Base-by-base conservation (phyloP, 2,888 invertebrate genomes). In the Nysson spinosus region DNA sequence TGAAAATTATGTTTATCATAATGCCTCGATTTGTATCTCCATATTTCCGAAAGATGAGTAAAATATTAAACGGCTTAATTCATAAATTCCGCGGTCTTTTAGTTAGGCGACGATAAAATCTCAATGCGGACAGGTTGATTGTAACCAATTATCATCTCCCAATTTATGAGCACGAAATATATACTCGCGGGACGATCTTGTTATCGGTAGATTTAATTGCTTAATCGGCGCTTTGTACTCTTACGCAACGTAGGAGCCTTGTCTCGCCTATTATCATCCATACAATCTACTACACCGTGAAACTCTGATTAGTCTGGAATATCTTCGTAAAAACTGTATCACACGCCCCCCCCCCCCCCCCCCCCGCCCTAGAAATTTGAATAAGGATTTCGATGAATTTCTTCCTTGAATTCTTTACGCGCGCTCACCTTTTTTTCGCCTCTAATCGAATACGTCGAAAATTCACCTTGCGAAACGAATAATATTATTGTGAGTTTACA, bases 91-190 rank as follows among this genome's bases (percentile, higher is more conserved):
- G n/a, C n/a, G n/a, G n/a, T n/a, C n/a, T n/a, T n/a, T n/a, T n/a
- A n/a, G n/a, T n/a, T n/a, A n/a, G n/a, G n/a, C n/a, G n/a, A n/a
- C n/a, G n/a, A n/a, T n/a, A 11, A 30, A n/a, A 30, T 30, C 11
- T 11, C 6, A 30, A 30, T 4, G 4, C 30, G 11, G 4, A 4
- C 16, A 5, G 3, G 16, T 39, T n/a, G 2, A 20, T 34, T 34
- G 4, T 28, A 44, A 22, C 55, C 54, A 54, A 54, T 58, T 58
- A 58, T 44, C 58, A 28, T 37, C 9, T 17, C 5, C 51, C 35
- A 14, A 35, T 58, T 52, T 30, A 20, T 20, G 3, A 20, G 11
- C 37, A 3, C 19, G 22, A 39, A 26, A 37, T 28, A 54, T 16
- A 35, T 40, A 32, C 9, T 35, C 34, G 14, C 19, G 17, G 17